Evolutionary conservation across 2,888 invertebrate species (phyloP).

Genomic region (Euclidia mi): DNA sequence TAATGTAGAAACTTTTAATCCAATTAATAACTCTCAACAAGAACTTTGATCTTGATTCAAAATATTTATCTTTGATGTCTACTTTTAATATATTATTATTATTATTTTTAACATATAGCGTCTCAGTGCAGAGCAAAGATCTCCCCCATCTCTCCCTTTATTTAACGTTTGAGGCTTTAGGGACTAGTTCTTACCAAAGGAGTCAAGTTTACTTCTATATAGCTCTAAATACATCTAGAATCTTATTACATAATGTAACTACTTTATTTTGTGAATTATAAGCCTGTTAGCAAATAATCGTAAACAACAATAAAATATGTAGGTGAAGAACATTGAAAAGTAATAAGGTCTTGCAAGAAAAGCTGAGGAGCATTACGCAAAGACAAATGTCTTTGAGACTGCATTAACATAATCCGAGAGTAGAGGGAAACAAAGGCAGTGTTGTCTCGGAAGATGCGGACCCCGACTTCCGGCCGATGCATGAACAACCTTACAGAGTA

Average conservation of each 20-base stretch:
- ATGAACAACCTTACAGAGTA: slow-evolving; percentile 47
- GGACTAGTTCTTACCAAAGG: too few species aligned
- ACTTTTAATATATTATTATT: too few species aligned
- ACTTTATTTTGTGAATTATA: slow-evolving; percentile 35
- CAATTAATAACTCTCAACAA: too few species aligned
- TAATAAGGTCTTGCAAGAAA: slow-evolving; percentile 73
- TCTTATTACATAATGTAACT: not conserved
- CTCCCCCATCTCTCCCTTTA: too few species aligned
- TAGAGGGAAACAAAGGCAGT: slow-evolving; percentile 79
- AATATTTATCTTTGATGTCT: too few species aligned
- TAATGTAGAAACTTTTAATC: too few species aligned
- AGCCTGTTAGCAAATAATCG: slow-evolving; percentile 61
- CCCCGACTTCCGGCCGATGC: slow-evolving; percentile 68
- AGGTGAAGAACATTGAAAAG: slow-evolving; percentile 78
- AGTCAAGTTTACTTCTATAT: too few species aligned
- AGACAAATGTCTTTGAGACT: slow-evolving; percentile 85
- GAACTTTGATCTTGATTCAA: too few species aligned
- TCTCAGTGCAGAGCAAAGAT: too few species aligned
- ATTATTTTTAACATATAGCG: too few species aligned
- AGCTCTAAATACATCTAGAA: too few species aligned
- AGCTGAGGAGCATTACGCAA: slow-evolving; percentile 76
- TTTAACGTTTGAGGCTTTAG: too few species aligned
- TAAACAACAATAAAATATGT: slow-evolving; percentile 75
- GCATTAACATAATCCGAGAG: slow-evolving; percentile 86
- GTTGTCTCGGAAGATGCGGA: slow-evolving; percentile 69